A percentile compares a stretch with the other conserved stretches of the same genome.
These are phyloP conservation scores for Enhydra lutris DNA, from an alignment of 2,113 vertebrate genomes.

Conservation along the genomic window DNA sequence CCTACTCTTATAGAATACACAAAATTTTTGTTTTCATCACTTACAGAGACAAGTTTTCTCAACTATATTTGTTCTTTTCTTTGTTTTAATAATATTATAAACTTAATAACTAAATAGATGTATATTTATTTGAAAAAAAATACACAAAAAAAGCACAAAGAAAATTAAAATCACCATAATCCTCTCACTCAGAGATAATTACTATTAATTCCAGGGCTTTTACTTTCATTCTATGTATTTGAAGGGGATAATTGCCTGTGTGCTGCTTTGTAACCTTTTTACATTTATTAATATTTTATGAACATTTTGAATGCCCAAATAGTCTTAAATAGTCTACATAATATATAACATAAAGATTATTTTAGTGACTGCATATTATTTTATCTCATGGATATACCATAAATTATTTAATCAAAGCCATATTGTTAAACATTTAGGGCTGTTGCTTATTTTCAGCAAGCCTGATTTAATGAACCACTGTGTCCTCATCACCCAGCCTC, in stretches of 20 bases:
- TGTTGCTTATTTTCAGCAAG: not conserved
- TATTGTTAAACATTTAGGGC: not conserved
- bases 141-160: not conserved
- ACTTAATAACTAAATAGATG: not conserved
- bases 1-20: not conserved
- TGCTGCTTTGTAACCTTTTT: not conserved
- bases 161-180: slow-evolving; percentile 21
- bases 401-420: not conserved
- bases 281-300: slow-evolving; percentile 12
- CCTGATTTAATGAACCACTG: not conserved
- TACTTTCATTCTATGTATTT: not conserved
- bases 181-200: not conserved
- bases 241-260: not conserved
- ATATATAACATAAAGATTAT: not conserved
- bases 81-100: slow-evolving; percentile 18
- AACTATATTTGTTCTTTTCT: slow-evolving; percentile 6
- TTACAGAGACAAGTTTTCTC: not conserved
- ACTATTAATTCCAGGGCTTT: not conserved
- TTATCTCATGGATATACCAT: not conserved
- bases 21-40: not conserved
- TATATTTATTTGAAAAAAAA: slow-evolving; percentile 7
- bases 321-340: not conserved
- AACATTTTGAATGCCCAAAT: not conserved
- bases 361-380: not conserved
- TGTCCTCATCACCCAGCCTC: not conserved